A percentile compares a stretch with the other conserved stretches of the same genome.
These are phyloP conservation scores for Myotis findleyi DNA, from an alignment of 2,797 vertebrate species.

Conservation along the genomic window DNA sequence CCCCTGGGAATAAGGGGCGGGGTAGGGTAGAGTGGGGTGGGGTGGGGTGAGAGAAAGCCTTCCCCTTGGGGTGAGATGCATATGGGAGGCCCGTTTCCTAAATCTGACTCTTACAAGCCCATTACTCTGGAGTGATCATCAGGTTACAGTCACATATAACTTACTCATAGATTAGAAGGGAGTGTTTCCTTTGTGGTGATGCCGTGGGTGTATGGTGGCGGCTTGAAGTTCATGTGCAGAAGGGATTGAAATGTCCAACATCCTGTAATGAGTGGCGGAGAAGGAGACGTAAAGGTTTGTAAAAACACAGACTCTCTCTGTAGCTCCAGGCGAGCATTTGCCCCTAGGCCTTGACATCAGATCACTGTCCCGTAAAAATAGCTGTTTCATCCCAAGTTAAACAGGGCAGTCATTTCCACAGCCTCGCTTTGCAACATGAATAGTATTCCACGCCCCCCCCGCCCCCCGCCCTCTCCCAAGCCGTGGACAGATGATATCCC, in stretches of 20 bases:
- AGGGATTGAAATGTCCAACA: neutral
- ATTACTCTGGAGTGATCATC: neutral
- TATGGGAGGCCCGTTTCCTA: neutral
- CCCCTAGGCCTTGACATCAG: neutral
- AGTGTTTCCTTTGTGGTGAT: neutral
- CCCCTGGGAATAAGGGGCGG: fast-evolving
- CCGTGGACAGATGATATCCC: neutral
- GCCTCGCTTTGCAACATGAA: neutral
- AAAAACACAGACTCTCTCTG: neutral
- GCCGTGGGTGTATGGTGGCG: neutral
- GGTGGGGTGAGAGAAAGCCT: neutral
- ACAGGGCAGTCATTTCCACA: neutral
- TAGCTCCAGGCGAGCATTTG: neutral
- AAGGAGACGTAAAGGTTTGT: neutral
- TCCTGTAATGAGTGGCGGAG: neutral
- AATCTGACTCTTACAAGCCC: neutral
- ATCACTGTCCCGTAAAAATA: neutral
- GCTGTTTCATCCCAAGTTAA: neutral
- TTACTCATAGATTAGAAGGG: neutral
- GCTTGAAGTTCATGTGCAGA: neutral
- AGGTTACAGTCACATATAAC: neutral
- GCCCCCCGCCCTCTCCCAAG: neutral
- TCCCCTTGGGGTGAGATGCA: neutral
- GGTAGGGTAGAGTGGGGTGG: too few species aligned
- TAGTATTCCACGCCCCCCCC: neutral